Conservation (phyloP, 1,140 invertebrate genomes). For the Apis florea region DNA sequence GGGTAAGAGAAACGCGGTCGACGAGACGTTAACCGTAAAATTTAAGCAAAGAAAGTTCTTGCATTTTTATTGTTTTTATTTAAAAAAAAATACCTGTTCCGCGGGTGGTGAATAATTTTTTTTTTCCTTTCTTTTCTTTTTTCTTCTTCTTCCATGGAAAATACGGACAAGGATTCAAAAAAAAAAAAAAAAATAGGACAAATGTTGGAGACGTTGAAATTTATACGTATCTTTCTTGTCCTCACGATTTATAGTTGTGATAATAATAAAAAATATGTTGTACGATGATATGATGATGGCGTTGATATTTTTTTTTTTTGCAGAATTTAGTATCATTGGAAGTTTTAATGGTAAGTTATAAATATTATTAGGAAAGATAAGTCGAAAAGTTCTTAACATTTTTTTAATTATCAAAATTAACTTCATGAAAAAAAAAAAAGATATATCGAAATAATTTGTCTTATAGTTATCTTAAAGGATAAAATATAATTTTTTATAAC, state of each 20-base stretch:
- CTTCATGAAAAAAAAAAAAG: too few species aligned
- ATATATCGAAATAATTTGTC: too few species aligned
- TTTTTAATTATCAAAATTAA: too few species aligned
- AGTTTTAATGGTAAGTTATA: too few species aligned
- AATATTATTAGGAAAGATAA: too few species aligned
- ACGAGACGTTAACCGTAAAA: conserved; percentile 22
- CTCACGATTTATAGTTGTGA: neutral
- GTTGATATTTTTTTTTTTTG: neutral
- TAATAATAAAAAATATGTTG: neutral
- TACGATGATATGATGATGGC: neutral
- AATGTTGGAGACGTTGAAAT: neutral
- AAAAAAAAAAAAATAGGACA: neutral
- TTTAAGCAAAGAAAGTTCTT: conserved; percentile 12
- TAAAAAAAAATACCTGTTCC: neutral
- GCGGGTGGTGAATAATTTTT: neutral
- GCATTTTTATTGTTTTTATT: neutral
- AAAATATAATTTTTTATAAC: too few species aligned
- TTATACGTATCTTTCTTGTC: neutral
- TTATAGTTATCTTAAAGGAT: too few species aligned
- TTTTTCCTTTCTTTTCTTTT: neutral
- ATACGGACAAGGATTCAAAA: too few species aligned
- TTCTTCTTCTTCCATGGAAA: neutral
- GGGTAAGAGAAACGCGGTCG: neutral
- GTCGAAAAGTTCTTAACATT: too few species aligned
- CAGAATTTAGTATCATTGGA: too few species aligned